These are phyloP conservation scores for Caligus rogercresseyi DNA, from an alignment of 1,140 invertebrate species.

Conservation along the genomic window DNA sequence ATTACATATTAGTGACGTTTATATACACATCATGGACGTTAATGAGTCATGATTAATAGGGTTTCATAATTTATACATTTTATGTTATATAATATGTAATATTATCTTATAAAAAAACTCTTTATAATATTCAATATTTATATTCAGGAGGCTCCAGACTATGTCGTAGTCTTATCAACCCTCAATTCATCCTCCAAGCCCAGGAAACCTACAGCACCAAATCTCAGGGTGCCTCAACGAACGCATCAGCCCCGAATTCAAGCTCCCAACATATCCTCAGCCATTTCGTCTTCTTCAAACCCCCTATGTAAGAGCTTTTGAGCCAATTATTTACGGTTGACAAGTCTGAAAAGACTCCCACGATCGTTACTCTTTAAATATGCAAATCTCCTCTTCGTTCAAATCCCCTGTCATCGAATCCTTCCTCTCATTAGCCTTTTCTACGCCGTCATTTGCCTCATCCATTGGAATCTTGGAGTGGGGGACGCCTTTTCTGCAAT, in stretches of 20 bases:
- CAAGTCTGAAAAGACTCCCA: constrained; percentile 42
- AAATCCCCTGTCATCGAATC: constrained; percentile 30
- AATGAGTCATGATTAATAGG: too few relatives aligned
- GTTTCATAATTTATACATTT: too few relatives aligned
- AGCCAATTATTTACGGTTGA: constrained; percentile 37
- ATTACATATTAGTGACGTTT: too few relatives aligned
- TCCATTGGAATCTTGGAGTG: background rate
- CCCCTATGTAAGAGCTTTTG: constrained; percentile 59
- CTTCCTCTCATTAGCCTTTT: constrained; percentile 26
- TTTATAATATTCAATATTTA: background rate
- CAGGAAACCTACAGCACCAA: constrained; percentile 21
- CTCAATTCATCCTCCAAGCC: constrained; percentile 21
- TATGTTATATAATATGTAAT: too few relatives aligned
- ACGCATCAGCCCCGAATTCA: constrained; percentile 25
- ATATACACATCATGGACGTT: too few relatives aligned
- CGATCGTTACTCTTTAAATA: constrained; percentile 73
- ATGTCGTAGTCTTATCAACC: constrained; percentile 5
- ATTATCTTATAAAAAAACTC: too few relatives aligned
- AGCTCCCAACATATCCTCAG: constrained; percentile 22
- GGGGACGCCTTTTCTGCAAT: background rate
- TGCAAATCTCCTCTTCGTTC: constrained; percentile 38
- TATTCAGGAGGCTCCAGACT: constrained; percentile 39
- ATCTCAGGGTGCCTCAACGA: background rate
- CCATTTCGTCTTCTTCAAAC: constrained; percentile 48
- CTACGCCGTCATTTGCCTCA: background rate